Evolutionary conservation across 23 tunicate genomes (phyloP).

Genomic region (Trididemnum clinides): DNA sequence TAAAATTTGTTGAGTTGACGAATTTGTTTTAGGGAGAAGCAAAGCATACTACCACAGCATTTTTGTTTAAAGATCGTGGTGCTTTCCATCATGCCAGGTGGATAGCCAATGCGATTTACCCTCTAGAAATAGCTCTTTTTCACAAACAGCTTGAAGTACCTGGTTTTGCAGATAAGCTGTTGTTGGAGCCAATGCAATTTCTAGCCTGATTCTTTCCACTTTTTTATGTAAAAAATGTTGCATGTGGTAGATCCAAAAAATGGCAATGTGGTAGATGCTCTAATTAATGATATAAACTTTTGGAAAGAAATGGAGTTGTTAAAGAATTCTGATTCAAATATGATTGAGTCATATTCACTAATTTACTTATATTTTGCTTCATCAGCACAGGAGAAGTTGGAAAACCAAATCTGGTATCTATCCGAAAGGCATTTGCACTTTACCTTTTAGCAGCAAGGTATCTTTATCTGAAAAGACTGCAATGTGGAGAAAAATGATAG

Average conservation of each 20-base stretch:
- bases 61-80: neutral
- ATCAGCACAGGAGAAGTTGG: neutral
- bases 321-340: neutral
- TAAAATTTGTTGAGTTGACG: neutral
- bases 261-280: neutral
- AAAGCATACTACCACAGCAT: neutral
- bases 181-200: neutral
- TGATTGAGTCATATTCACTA: neutral
- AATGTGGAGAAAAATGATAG: neutral
- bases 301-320: neutral
- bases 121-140: neutral
- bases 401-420: neutral
- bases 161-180: neutral
- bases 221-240: neutral
- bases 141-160: neutral
- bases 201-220: neutral
- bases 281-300: neutral
- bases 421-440: neutral
- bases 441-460: neutral
- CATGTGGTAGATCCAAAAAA: too few species aligned
- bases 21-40: neutral
- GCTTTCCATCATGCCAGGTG: slow-evolving; percentile 15
- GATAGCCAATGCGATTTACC: neutral
- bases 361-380: neutral
- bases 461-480: too few species aligned